A percentile compares a stretch with the other conserved stretches of the same genome.
phyloP scores from a whole-genome alignment of 37 sponge, comb jelly and placozoan genomes.

The Cliona cf. orientalis region DNA sequence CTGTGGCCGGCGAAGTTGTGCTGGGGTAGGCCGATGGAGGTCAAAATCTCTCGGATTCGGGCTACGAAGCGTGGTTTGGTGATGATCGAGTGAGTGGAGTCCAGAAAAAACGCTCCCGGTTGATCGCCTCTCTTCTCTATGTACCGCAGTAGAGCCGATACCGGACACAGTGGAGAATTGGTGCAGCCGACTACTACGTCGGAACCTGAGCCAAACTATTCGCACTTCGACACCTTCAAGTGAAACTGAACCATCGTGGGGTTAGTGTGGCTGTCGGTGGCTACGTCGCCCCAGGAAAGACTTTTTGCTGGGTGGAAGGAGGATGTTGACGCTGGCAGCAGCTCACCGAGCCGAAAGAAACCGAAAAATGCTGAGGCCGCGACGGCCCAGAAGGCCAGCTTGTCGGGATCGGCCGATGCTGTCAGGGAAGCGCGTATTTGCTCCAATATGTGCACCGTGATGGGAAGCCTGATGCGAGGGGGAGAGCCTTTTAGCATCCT shows the following conservation, averaged over 20 bases:
- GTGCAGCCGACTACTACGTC: neutral
- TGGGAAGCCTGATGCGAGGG: too few species aligned
- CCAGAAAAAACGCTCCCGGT: too few species aligned
- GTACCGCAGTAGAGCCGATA: neutral
- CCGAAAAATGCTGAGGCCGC: too few species aligned
- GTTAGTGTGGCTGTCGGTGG: neutral
- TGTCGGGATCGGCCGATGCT: neutral
- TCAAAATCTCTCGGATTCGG: too few species aligned
- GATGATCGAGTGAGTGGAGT: too few species aligned
- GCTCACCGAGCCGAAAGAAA: neutral
- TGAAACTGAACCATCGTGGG: neutral
- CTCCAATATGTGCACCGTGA: neutral
- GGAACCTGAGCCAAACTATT: neutral
- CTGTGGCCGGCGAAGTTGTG: too few species aligned
- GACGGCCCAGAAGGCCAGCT: neutral
- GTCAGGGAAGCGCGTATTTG: neutral
- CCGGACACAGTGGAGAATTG: neutral
- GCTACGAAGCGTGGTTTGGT: too few species aligned
- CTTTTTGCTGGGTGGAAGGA: neutral
- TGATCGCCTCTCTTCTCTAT: too few species aligned
- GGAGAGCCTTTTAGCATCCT: neutral
- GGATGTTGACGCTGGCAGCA: neutral
- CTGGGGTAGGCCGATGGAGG: too few species aligned
- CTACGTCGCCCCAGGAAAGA: neutral
- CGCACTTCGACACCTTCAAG: too few species aligned